Evolutionary conservation across 2,797 vertebrate genomes (phyloP).

Genomic region (Scleropages formosus): DNA sequence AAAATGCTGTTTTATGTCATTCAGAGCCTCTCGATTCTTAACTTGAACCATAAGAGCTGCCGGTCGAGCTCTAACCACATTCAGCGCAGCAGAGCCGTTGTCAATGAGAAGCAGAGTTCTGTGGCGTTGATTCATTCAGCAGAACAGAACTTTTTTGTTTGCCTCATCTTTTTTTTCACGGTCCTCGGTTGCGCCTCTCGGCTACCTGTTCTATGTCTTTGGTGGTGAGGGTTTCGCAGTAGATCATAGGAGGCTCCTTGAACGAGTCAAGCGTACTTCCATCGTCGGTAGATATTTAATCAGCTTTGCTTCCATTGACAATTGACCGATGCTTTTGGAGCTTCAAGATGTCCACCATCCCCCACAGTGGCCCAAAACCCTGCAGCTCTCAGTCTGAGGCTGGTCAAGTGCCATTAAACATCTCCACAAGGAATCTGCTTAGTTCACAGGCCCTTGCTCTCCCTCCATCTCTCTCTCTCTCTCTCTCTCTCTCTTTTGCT

Average conservation of each 20-base stretch:
- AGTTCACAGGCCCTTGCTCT: conserved; percentile 10
- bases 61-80: conserved; percentile 1
- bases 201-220: neutral
- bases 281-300: neutral
- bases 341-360: neutral
- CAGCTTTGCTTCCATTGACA: neutral
- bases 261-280: neutral
- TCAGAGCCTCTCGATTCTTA: conserved; percentile 12
- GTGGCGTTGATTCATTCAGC: conserved; percentile 4
- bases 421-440: conserved; percentile 33
- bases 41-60: conserved; percentile 23
- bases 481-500: conserved; percentile 47
- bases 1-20: conserved; percentile 17
- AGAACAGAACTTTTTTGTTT: neutral
- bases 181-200: neutral
- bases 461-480: conserved; percentile 43
- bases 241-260: neutral
- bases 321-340: neutral
- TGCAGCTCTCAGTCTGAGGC: conserved; percentile 2
- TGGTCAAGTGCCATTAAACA: conserved; percentile 29
- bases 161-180: conserved; percentile 5
- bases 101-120: neutral
- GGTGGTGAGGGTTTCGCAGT: neutral
- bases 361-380: neutral
- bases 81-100: neutral